Evolutionary conservation across 2,888 invertebrate species (phyloP).

Genomic region (Epistrophella euchroma): DNA sequence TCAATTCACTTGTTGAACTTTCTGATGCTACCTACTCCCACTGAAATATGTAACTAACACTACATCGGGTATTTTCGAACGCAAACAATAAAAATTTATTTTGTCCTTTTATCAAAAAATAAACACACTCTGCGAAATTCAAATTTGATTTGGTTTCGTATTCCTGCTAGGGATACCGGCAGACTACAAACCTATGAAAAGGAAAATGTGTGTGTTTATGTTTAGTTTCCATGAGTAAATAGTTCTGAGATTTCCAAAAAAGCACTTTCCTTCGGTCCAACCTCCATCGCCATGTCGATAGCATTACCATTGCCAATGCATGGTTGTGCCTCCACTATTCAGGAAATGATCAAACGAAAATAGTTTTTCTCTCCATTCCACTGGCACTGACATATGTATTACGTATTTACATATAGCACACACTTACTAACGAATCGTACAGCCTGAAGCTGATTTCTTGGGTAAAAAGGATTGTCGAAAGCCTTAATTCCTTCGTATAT

Average conservation of each 20-base stretch:
- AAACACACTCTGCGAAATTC: slow-evolving; percentile 27
- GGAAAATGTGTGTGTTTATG: slow-evolving; percentile 52
- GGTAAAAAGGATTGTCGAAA: slow-evolving; percentile 68
- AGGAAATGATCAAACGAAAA: slow-evolving; percentile 72
- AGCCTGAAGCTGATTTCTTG: slow-evolving; percentile 50
- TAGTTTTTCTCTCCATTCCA: slow-evolving; percentile 67
- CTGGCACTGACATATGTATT: slow-evolving; percentile 50
- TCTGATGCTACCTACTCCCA: slow-evolving; percentile 46
- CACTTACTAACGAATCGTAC: slow-evolving; percentile 41
- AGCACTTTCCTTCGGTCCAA: slow-evolving; percentile 42
- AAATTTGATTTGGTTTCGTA: slow-evolving; percentile 57
- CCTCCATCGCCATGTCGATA: neutral
- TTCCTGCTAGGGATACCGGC: slow-evolving; percentile 2
- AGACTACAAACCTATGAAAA: slow-evolving; percentile 26
- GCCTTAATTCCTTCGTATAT: slow-evolving; percentile 55
- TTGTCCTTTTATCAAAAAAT: slow-evolving; percentile 67
- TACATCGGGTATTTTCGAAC: slow-evolving; percentile 68
- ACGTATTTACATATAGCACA: neutral
- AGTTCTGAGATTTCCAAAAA: slow-evolving; percentile 55
- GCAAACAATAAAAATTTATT: slow-evolving; percentile 74
- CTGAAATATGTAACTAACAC: slow-evolving; percentile 51
- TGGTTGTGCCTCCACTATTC: neutral
- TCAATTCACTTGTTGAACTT: slow-evolving; percentile 75
- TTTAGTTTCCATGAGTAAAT: slow-evolving; percentile 68
- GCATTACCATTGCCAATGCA: no score